A percentile compares a stretch with the other conserved stretches of the same genome.
Conservation (phyloP, 2,797 vertebrate species). For the Orestias chungarensis region DNA sequence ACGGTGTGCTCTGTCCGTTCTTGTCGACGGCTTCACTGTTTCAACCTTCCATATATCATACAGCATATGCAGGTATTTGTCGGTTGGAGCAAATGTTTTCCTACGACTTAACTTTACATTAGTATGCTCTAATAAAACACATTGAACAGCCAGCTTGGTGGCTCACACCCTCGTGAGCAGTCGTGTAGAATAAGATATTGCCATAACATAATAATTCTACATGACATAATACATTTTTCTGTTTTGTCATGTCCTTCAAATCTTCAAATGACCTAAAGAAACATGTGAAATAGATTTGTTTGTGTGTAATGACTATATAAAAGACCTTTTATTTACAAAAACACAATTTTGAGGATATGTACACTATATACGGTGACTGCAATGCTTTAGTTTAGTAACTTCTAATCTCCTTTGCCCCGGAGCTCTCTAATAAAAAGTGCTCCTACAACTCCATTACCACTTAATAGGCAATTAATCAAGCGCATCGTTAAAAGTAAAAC, state of each 20-base stretch:
- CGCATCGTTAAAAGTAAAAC: conserved; percentile 67
- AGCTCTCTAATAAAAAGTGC: conserved; percentile 21
- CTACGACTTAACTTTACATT: not conserved
- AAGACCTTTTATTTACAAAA: not conserved
- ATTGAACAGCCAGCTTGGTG: not conserved
- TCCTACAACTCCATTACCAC: conserved; percentile 41
- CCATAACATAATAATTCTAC: not conserved
- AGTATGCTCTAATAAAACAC: not conserved
- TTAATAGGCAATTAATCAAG: conserved; percentile 69
- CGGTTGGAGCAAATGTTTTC: not conserved
- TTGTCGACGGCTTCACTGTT: no score
- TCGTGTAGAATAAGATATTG: not conserved
- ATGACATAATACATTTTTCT: not conserved
- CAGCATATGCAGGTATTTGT: not conserved
- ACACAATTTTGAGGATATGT: not conserved
- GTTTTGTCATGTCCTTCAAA: not conserved
- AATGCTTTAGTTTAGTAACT: not conserved
- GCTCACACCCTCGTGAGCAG: not conserved
- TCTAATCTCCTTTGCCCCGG: conserved; percentile 20
- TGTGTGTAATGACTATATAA: not conserved
- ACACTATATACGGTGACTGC: no score
- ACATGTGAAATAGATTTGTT: not conserved
- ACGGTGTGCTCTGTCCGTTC: no score
- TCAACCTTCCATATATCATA: not conserved
- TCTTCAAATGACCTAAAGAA: not conserved